Base-by-base conservation (phyloP, 2,888 invertebrate species). In the Leptothorax acervorum region DNA sequence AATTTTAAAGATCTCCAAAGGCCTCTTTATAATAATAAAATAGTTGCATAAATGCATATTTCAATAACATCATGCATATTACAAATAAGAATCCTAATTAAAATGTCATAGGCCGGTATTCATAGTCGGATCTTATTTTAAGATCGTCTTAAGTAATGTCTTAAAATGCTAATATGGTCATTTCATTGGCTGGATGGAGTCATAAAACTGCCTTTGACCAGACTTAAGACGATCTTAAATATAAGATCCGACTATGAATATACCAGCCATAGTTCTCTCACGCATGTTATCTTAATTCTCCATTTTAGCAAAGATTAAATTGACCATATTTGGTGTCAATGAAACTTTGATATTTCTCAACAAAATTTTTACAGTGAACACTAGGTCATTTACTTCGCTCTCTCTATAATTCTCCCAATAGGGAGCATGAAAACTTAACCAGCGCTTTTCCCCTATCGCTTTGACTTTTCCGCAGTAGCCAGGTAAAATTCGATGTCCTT, bases 401-500 rank as follows among this genome's bases (percentile, higher is more conserved):
- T 65, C 39, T 55, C 11, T 23, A 23, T 42, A 45, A 28, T 35
- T 42, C 35, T 75, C 12, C 12, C 6, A 51, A 51, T 23, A 39
- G 6, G 6, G 35, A 35, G 12, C 42, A 15, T 45, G 71, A 23
- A 62, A 63, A 51, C 31, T 35, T 68, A 42, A 82, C 75, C 11
- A 57, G 11, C 11, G 35, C 70, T 57, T 15, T 57, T 48, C 31
- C 12, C 31, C 12, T 68, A 9, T 57, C 70, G 45, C 68, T 79
- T 12, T 75, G 79, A 86, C 84, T 86, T 84, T 68, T 85, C 53
- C 68, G 55, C 35, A 15, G 23, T n/a, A 39, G 66, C 60, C 88
- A 90, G 90, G 88, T 86, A 84, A 86, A 85, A 85, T 81, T 83
- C 82, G 76, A 78, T 55, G 45, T 82, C 65, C 63, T 78, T 74